phyloP scores from a whole-genome alignment of 92 coral and sea anemone genomes.

The Pocillopora grandis region DNA sequence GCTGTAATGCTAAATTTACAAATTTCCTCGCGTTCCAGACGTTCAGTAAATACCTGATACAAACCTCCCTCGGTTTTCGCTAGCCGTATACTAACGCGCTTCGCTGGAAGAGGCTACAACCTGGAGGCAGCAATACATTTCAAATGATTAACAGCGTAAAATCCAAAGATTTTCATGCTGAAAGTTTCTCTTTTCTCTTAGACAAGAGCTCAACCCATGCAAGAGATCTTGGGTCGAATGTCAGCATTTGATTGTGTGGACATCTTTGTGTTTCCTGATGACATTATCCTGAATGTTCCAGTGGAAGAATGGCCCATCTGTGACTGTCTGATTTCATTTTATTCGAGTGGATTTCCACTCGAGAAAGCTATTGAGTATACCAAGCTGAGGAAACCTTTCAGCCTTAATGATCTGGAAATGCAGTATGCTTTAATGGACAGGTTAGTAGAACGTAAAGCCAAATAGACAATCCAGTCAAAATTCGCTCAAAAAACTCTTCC shows the following conservation, averaged over 20 bases:
- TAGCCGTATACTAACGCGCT: too few relatives aligned
- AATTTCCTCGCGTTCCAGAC: too few relatives aligned
- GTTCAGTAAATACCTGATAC: too few relatives aligned
- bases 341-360: conserved; percentile 93
- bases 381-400: conserved; percentile 83
- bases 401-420: conserved; percentile 88
- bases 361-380: conserved; percentile 90
- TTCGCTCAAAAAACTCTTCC: too few relatives aligned
- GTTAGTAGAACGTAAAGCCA: conserved; percentile 32
- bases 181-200: conserved; percentile 15
- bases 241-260: conserved; percentile 80
- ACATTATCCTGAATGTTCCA: conserved; percentile 68
- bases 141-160: too few relatives aligned
- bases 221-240: conserved; percentile 88
- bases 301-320: conserved; percentile 94
- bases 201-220: conserved; percentile 95
- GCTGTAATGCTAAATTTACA: too few relatives aligned
- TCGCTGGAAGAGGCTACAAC: too few relatives aligned
- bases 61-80: too few relatives aligned
- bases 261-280: conserved; percentile 82
- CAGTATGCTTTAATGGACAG: conserved; percentile 86
- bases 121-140: too few relatives aligned
- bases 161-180: neutral
- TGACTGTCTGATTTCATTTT: conserved; percentile 92
- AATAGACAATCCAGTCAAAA: too few relatives aligned